Conservation (phyloP, 1,140 invertebrate genomes). For the Aphaenogaster rudis region DNA sequence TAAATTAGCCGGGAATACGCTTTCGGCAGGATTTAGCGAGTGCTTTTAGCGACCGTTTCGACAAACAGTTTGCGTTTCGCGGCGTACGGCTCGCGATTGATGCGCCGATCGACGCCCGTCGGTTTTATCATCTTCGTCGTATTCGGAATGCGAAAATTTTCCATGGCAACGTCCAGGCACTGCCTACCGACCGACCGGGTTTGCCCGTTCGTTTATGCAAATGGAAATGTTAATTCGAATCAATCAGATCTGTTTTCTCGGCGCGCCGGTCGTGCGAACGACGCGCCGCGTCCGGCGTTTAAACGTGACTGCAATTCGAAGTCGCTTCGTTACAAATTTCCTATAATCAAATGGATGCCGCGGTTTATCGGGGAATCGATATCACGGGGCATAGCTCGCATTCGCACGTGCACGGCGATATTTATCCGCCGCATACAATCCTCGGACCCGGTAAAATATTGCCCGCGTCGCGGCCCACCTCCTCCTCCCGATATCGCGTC, state of each 20-base stretch:
- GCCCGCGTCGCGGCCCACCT: not conserved
- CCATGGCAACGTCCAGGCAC: conserved; percentile 15
- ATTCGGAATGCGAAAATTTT: conserved; percentile 27
- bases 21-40: conserved; percentile 1
- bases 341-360: conserved; percentile 60
- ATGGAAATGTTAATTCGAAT: conserved; percentile 60
- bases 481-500: not conserved
- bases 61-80: not conserved
- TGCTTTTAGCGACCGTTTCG: not conserved
- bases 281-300: conserved; percentile 42
- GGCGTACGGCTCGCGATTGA: not conserved
- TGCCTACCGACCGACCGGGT: not conserved
- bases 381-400: conserved; percentile 47
- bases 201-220: conserved; percentile 54
- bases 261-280: conserved; percentile 32
- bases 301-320: conserved; percentile 59
- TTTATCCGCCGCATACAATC: conserved; percentile 37
- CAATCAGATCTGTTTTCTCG: conserved; percentile 61
- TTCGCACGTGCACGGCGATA: conserved; percentile 65
- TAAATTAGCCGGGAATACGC: conserved; percentile 16
- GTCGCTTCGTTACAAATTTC: conserved; percentile 51
- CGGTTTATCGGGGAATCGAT: conserved; percentile 60
- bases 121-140: conserved; percentile 20
- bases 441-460: conserved; percentile 35
- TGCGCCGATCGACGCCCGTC: not conserved